A percentile compares a stretch with the other conserved stretches of the same genome.
phyloP scores from a whole-genome alignment of 2,888 invertebrate species.

The Agonopterix arenella region DNA sequence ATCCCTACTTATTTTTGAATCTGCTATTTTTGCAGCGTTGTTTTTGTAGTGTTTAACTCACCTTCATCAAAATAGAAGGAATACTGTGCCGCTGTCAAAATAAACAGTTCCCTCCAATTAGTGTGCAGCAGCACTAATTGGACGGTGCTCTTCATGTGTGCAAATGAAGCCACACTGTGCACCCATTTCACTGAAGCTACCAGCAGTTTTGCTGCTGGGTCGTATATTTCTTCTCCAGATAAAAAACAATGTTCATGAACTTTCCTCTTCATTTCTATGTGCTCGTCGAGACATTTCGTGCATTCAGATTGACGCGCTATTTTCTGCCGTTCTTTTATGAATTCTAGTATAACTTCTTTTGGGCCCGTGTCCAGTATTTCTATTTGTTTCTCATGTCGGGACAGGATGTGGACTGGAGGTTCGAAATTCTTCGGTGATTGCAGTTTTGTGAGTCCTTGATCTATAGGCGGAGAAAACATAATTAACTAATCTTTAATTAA shows the following conservation, averaged over 20 bases:
- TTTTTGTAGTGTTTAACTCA: constrained; percentile 28
- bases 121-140: constrained; percentile 85
- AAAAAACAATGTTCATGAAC: constrained; percentile 49
- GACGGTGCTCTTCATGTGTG: constrained; percentile 79
- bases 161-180: constrained; percentile 84
- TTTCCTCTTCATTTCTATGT: constrained; percentile 14
- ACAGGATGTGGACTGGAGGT: constrained; percentile 43
- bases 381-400: constrained; percentile 18
- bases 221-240: constrained; percentile 68
- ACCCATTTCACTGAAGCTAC: constrained; percentile 90
- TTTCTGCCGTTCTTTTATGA: constrained; percentile 24
- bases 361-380: constrained; percentile 8
- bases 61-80: constrained; percentile 85
- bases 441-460: constrained; percentile 18
- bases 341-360: constrained; percentile 17
- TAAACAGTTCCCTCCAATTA: constrained; percentile 90
- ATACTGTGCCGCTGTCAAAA: constrained; percentile 90
- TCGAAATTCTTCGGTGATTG: constrained; percentile 36
- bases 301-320: constrained; percentile 21
- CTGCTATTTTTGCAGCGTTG: no score
- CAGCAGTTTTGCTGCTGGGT: constrained; percentile 85
- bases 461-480: constrained; percentile 14
- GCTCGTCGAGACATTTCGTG: constrained; percentile 10
- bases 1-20: no score
- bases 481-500: no score